Evolutionary conservation across 2,888 invertebrate species (phyloP).

Genomic region (Caenorhabditis plicata): DNA sequence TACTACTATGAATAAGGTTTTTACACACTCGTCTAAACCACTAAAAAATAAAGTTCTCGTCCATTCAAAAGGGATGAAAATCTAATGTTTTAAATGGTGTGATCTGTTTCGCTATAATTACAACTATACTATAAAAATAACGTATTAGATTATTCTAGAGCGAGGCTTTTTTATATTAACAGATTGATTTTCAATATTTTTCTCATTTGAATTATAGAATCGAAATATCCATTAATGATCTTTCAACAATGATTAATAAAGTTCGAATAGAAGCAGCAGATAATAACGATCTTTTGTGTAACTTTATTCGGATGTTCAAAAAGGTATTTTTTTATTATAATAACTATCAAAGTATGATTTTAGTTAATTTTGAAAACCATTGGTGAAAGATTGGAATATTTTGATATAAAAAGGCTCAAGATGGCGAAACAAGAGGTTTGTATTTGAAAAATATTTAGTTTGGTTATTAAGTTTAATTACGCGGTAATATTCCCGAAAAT

Average conservation of each 20-base stretch:
- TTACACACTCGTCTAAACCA: not conserved
- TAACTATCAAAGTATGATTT: not conserved
- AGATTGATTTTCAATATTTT: not conserved
- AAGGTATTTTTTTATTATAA: conserved; percentile 1
- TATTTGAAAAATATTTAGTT: too few relatives aligned
- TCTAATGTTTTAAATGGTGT: too few relatives aligned
- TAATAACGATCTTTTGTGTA: not conserved
- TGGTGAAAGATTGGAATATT: conserved; percentile 28
- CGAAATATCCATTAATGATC: not conserved
- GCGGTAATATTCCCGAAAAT: too few relatives aligned
- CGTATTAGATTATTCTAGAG: too few relatives aligned
- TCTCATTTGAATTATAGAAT: too few relatives aligned
- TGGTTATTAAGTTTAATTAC: too few relatives aligned
- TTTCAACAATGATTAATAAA: too few relatives aligned
- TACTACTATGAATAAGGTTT: not conserved
- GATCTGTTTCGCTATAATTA: too few relatives aligned
- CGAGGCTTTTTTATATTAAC: too few relatives aligned
- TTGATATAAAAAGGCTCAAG: conserved; percentile 8
- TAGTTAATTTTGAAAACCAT: conserved; percentile 7
- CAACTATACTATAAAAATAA: too few relatives aligned
- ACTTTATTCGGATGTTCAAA: conserved; percentile 1
- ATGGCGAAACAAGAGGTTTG: not conserved
- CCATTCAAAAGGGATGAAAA: too few relatives aligned
- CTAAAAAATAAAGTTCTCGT: not conserved
- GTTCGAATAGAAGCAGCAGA: conserved; percentile 1